Conservation (phyloP, 2,888 invertebrate species). For the Mactromeris polynyma region DNA sequence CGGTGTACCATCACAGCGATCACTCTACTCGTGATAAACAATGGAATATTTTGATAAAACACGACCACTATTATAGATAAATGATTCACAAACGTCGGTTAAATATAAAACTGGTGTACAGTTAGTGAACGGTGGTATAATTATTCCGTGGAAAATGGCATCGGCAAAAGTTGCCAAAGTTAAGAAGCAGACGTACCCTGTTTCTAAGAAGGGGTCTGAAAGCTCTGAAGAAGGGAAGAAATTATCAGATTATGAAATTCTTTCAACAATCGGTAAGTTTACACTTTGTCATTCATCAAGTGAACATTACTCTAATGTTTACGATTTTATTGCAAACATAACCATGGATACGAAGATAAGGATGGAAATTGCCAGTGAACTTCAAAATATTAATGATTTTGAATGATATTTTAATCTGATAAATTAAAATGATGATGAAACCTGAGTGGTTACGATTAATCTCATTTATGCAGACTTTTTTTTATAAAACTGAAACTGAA, state of each 20-base stretch:
- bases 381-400: not conserved
- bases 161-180: conserved; percentile 78
- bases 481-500: too few relatives aligned
- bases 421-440: too few relatives aligned
- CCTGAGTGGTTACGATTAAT: too few relatives aligned
- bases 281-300: not conserved
- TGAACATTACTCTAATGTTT: not conserved
- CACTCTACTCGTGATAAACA: not conserved
- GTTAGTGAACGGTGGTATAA: not conserved
- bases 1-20: not conserved
- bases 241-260: conserved; percentile 72
- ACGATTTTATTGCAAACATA: not conserved
- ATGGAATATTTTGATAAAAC: conserved; percentile 8
- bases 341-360: not conserved
- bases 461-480: too few relatives aligned
- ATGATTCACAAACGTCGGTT: not conserved
- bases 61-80: not conserved
- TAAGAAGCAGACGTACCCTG: conserved; percentile 65
- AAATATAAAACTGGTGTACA: not conserved
- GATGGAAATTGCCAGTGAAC: not conserved
- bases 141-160: conserved; percentile 66
- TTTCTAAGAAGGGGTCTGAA: conserved; percentile 53
- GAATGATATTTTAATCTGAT: not conserved
- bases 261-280: conserved; percentile 72
- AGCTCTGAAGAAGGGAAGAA: conserved; percentile 65